Conservation (phyloP, 1,140 invertebrate species). For the Zaprionus capensis region DNA sequence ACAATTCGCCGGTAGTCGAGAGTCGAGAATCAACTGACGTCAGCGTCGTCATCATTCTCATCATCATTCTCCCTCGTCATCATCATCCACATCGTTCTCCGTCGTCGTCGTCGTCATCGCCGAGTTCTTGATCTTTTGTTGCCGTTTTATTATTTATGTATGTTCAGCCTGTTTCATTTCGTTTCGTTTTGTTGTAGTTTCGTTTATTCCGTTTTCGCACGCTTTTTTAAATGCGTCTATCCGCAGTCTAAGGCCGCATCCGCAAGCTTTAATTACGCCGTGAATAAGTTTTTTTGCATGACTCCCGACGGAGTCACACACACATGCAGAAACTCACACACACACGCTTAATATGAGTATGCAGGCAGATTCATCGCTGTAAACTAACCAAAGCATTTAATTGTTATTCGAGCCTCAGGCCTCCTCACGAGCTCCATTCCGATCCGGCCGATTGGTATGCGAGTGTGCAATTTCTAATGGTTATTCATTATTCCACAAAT, state of each 20-base stretch:
- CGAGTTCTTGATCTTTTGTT: slow-evolving; percentile 5
- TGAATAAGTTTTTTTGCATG: slow-evolving; percentile 7
- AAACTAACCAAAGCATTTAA: slow-evolving; percentile 1
- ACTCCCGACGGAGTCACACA: background rate
- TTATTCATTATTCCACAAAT: slow-evolving; percentile 33
- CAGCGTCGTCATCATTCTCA: slow-evolving; percentile 7
- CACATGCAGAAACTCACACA: background rate
- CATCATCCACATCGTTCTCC: background rate
- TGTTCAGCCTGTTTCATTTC: slow-evolving; percentile 9
- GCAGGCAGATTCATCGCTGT: background rate
- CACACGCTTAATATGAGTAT: background rate
- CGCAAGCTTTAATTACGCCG: slow-evolving; percentile 1
- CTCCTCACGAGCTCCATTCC: background rate
- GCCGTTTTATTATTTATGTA: slow-evolving; percentile 8
- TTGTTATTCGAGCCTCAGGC: slow-evolving; percentile 11
- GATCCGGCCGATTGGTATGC: slow-evolving; percentile 9
- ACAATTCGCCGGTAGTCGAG: background rate
- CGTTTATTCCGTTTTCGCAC: slow-evolving; percentile 5
- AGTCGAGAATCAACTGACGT: slow-evolving; percentile 12
- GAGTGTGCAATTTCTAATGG: slow-evolving; percentile 33
- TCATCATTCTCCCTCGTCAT: background rate
- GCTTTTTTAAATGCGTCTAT: slow-evolving; percentile 6
- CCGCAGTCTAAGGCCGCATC: slow-evolving; percentile 6
- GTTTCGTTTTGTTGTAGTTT: background rate
- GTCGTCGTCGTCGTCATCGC: background rate